A percentile compares a stretch with the other conserved stretches of the same genome.
These are phyloP conservation scores for Halichondria panicea DNA, from an alignment of 37 sponge, comb jelly and placozoan species.

Conservation along the genomic window DNA sequence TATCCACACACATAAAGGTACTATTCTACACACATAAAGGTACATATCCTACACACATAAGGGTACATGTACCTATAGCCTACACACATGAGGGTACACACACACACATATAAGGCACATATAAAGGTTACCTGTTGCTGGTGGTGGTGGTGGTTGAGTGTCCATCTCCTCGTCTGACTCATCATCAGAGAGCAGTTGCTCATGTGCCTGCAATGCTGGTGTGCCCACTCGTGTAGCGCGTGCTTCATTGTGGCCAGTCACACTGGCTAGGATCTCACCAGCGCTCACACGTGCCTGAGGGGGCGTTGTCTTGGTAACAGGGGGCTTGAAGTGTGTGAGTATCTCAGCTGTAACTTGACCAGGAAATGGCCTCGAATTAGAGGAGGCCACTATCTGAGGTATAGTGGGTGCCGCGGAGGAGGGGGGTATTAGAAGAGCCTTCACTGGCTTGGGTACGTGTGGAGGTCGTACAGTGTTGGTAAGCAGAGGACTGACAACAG, in stretches of 20 bases:
- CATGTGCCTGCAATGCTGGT: constrained; percentile 34
- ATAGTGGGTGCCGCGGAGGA: no score
- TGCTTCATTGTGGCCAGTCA: background rate
- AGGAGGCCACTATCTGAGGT: no score
- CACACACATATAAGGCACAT: background rate
- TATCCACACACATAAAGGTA: background rate
- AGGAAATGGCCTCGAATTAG: no score
- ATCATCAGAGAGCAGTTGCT: constrained; percentile 33
- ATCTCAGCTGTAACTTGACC: no score
- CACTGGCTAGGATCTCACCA: background rate
- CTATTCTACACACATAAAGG: background rate
- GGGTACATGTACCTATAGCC: background rate
- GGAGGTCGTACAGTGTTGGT: background rate
- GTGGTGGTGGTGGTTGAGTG: background rate
- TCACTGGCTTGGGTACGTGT: background rate
- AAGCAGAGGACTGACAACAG: background rate
- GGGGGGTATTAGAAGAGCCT: no score
- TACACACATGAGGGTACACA: background rate
- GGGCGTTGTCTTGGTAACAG: no score
- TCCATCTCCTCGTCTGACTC: constrained; percentile 23
- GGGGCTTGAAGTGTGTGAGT: no score
- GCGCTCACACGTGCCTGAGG: no score
- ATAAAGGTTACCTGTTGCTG: background rate
- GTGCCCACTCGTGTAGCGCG: constrained; percentile 9
- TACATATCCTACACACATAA: background rate